Conservation (phyloP, 1,140 invertebrate species). For the Aethina tumida region DNA sequence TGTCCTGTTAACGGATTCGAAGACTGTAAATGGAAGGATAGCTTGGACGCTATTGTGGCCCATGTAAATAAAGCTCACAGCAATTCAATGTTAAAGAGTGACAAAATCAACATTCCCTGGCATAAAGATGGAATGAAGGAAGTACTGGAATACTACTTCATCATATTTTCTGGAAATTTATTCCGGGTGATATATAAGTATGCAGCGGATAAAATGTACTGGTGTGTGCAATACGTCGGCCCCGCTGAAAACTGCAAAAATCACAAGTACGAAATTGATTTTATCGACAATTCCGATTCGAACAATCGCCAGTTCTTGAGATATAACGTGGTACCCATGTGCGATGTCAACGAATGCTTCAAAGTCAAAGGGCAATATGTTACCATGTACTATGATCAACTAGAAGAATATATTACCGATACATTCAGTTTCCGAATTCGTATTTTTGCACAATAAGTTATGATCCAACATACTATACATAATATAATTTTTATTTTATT, state of each 20-base stretch:
- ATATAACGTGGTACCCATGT: no score
- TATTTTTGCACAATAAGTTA: no score
- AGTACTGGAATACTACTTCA: conserved; percentile 8
- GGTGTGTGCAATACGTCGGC: conserved; percentile 11
- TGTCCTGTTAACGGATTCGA: conserved; percentile 15
- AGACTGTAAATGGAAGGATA: conserved; percentile 13
- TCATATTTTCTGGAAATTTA: conserved; percentile 12
- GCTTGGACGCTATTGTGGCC: conserved; percentile 5
- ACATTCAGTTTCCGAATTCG: no score
- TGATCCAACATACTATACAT: no score
- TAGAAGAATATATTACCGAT: no score
- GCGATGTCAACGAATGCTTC: no score
- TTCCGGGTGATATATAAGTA: conserved; percentile 13
- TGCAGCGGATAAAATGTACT: conserved; percentile 5
- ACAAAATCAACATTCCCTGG: conserved; percentile 13
- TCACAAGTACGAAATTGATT: conserved; percentile 16
- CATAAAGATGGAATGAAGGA: not conserved
- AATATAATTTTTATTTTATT: no score
- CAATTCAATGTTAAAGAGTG: conserved; percentile 15
- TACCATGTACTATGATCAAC: no score
- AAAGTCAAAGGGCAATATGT: no score
- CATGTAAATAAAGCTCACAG: conserved; percentile 16
- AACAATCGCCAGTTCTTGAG: no score
- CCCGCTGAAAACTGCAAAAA: not conserved
- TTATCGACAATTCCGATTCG: conserved; percentile 8